phyloP scores from a whole-genome alignment of 2,113 vertebrate species.

The Spea multiplicata region DNA sequence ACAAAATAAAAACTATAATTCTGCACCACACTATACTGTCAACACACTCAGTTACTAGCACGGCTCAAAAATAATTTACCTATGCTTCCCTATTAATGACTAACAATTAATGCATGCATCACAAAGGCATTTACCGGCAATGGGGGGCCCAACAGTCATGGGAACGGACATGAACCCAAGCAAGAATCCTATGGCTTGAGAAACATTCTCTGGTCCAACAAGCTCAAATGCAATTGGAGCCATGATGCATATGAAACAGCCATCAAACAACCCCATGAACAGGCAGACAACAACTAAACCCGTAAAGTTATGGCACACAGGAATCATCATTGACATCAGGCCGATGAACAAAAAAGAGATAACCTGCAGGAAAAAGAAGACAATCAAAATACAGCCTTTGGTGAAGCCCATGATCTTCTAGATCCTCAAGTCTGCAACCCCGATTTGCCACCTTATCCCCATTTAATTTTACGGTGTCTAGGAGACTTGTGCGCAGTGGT shows the following conservation, averaged over 20 bases:
- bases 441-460: too few relatives aligned
- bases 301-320: slow-evolving; percentile 79
- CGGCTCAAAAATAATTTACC: too few relatives aligned
- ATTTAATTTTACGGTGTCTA: too few relatives aligned
- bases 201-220: slow-evolving; percentile 83
- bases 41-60: too few relatives aligned
- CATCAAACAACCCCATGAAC: slow-evolving; percentile 95
- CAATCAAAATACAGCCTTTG: not conserved
- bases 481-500: too few relatives aligned
- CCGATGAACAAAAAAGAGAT: slow-evolving; percentile 89
- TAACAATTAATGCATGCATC: too few relatives aligned
- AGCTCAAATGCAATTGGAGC: slow-evolving; percentile 95
- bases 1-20: too few relatives aligned
- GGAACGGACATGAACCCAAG: slow-evolving; percentile 94
- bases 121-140: slow-evolving; percentile 78
- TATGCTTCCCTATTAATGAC: too few relatives aligned
- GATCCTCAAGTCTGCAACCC: too few relatives aligned
- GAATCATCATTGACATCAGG: slow-evolving; percentile 97
- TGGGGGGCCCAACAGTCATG: slow-evolving; percentile 90
- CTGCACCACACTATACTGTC: too few relatives aligned
- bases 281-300: slow-evolving; percentile 89
- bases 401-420: too few relatives aligned
- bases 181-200: slow-evolving; percentile 94
- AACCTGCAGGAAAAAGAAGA: slow-evolving; percentile 65
- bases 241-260: slow-evolving; percentile 98